Conservation (phyloP, 2,797 vertebrate species). For the Xiphophorus birchmanni region DNA sequence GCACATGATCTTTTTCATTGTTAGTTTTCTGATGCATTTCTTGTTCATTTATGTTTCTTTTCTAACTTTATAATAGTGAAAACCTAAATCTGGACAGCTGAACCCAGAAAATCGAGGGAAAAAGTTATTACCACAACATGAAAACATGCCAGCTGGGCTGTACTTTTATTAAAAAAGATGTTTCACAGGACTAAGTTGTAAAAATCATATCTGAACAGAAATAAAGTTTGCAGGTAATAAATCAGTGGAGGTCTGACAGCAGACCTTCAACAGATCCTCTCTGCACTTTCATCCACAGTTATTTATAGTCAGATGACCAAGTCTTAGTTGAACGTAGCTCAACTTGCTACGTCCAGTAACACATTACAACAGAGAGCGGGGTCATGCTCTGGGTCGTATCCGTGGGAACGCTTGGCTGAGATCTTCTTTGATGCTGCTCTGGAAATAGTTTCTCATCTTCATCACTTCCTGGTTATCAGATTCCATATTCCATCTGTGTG, state of each 20-base stretch:
- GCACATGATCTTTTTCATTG: neutral
- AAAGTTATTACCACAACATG: neutral
- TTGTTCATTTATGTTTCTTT: neutral
- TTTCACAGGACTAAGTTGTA: constrained; percentile 18
- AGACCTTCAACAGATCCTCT: constrained; percentile 26
- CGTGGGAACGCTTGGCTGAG: constrained; percentile 17
- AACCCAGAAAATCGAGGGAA: neutral
- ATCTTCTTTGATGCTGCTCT: constrained; percentile 12
- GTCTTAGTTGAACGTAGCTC: constrained; percentile 49
- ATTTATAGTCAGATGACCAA: constrained; percentile 76
- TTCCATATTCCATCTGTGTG: constrained; percentile 55
- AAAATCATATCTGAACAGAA: constrained; percentile 17
- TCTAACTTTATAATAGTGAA: neutral
- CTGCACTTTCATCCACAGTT: constrained; percentile 56
- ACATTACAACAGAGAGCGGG: constrained; percentile 47
- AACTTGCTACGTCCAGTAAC: constrained; percentile 55
- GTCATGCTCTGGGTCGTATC: constrained; percentile 35
- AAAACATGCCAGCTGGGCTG: neutral
- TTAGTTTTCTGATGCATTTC: neutral
- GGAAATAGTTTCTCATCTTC: constrained; percentile 17
- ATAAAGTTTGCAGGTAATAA: constrained; percentile 21
- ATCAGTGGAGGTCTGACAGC: constrained; percentile 35
- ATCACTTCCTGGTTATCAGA: constrained; percentile 34
- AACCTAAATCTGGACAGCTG: neutral
- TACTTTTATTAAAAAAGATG: constrained; percentile 11